A percentile compares a stretch with the other conserved stretches of the same genome.
Conservation (phyloP, 92 coral and sea anemone genomes). For the Phenganax stokvisi region DNA sequence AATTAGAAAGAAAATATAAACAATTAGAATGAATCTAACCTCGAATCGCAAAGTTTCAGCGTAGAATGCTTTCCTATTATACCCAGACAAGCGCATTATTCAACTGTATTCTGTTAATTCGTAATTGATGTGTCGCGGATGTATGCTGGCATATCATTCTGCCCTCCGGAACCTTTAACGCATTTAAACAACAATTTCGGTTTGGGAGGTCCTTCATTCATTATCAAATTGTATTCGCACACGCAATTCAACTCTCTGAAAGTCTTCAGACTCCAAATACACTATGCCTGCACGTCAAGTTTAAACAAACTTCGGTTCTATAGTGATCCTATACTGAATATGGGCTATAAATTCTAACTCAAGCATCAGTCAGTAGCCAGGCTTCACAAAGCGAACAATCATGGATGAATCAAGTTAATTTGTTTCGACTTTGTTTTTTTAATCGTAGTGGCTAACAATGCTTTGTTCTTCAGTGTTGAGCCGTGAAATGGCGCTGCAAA, state of each 20-base stretch:
- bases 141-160: constrained; percentile 2
- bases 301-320: neutral
- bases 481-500: constrained; percentile 28
- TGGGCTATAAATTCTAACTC: neutral
- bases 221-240: neutral
- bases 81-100: too few relatives aligned
- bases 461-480: constrained; percentile 6
- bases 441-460: constrained; percentile 5
- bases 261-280: neutral
- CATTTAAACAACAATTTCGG: constrained; percentile 37
- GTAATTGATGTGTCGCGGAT: constrained; percentile 12
- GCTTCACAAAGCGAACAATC: constrained; percentile 30
- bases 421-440: constrained; percentile 24
- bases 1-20: too few relatives aligned
- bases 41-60: too few relatives aligned
- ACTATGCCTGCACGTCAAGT: neutral
- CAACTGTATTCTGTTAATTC: too few relatives aligned
- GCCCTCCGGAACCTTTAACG: constrained; percentile 43
- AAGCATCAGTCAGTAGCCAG: constrained; percentile 3
- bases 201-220: constrained; percentile 35
- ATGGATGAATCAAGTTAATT: constrained; percentile 3
- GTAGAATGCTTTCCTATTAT: too few relatives aligned
- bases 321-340: neutral
- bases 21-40: too few relatives aligned
- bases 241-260: neutral